Evolutionary conservation across 1,140 invertebrate genomes (phyloP).

Genomic region (Hydropsyche tenuis): DNA sequence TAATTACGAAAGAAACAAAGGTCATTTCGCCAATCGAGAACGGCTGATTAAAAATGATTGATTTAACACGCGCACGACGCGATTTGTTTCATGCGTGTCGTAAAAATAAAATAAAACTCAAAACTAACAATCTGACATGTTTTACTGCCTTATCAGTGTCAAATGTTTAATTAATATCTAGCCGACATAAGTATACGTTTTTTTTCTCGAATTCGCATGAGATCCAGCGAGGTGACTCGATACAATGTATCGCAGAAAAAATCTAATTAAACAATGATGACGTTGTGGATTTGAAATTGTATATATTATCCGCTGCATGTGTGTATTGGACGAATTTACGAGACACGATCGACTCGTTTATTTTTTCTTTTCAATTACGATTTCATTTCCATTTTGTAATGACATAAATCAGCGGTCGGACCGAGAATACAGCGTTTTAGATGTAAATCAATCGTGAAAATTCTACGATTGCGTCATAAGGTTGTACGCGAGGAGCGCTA

Average conservation of each 20-base stretch:
- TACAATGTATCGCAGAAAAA: slow-evolving; percentile 14
- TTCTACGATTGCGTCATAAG: slow-evolving; percentile 16
- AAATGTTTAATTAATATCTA: slow-evolving; percentile 16
- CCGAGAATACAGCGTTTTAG: neutral
- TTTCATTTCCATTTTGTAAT: slow-evolving; percentile 29
- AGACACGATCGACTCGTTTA: slow-evolving; percentile 20
- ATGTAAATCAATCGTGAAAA: slow-evolving; percentile 18
- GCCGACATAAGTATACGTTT: neutral
- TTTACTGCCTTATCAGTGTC: slow-evolving; percentile 26
- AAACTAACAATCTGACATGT: neutral
- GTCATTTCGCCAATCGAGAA: no score
- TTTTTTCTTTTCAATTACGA: slow-evolving; percentile 23
- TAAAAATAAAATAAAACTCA: neutral
- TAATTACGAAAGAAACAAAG: no score
- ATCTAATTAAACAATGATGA: slow-evolving; percentile 28
- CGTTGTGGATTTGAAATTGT: slow-evolving; percentile 10
- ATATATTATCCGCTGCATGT: neutral
- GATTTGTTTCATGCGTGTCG: neutral
- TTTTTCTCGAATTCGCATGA: neutral
- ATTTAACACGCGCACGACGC: slow-evolving; percentile 3
- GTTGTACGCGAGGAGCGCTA: neutral
- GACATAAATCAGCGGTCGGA: slow-evolving; percentile 18
- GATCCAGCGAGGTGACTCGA: slow-evolving; percentile 1
- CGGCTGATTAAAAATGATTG: slow-evolving; percentile 13
- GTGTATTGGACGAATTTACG: slow-evolving; percentile 6